These are phyloP conservation scores for Microctenopoma steveboyesi DNA, from an alignment of 2,797 vertebrate genomes.

Conservation along the genomic window DNA sequence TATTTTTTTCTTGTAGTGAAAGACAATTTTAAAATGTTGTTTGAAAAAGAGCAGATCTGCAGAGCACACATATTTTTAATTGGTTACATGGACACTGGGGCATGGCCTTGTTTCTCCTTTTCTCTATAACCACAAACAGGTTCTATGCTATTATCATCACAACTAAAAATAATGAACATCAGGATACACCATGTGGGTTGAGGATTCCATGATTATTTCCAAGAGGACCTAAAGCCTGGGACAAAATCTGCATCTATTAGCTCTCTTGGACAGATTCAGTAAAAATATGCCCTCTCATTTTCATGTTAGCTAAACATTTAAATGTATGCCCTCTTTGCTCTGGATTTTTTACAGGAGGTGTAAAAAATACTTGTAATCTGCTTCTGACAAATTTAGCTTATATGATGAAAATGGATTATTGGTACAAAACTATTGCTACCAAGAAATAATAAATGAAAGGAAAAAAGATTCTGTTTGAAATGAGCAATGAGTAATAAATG, in stretches of 20 bases:
- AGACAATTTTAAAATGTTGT: too few relatives aligned
- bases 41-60: constrained; percentile 13
- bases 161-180: constrained; percentile 12
- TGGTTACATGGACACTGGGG: not conserved
- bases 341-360: constrained; percentile 21
- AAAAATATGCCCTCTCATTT: constrained; percentile 9
- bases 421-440: constrained; percentile 26
- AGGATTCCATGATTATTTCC: not conserved
- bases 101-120: not conserved
- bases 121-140: not conserved
- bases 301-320: constrained; percentile 16
- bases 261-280: not conserved
- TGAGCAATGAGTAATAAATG: constrained; percentile 47
- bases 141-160: constrained; percentile 18
- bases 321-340: not conserved
- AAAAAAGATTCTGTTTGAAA: constrained; percentile 62
- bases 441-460: constrained; percentile 45
- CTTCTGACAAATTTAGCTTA: constrained; percentile 31
- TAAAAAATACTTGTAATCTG: constrained; percentile 28
- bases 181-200: not conserved
- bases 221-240: not conserved
- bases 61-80: constrained; percentile 27
- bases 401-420: constrained; percentile 38
- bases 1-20: too few relatives aligned
- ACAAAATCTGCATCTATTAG: not conserved